These are phyloP conservation scores for Dendrocincla tyrannina DNA, from an alignment of 2,797 vertebrate genomes.

Conservation along the genomic window DNA sequence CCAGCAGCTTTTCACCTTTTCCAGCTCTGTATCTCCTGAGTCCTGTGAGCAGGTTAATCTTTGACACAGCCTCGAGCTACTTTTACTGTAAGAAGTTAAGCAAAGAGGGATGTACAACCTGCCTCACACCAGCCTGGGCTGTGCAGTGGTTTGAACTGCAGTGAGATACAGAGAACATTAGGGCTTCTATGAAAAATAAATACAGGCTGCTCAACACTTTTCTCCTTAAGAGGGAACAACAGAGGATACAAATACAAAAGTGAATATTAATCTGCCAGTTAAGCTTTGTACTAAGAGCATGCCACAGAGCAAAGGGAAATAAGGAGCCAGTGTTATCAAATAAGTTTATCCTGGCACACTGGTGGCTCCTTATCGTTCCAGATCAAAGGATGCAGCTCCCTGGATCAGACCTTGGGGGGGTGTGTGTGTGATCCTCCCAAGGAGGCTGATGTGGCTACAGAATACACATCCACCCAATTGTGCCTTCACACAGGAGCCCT, in stretches of 20 bases:
- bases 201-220: constrained; percentile 18
- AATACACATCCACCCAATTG: background rate
- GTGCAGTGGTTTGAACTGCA: constrained; percentile 14
- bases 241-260: constrained; percentile 33
- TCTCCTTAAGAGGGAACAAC: constrained; percentile 31
- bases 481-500: background rate
- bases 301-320: constrained; percentile 8
- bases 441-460: background rate
- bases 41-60: constrained; percentile 6
- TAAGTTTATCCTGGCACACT: background rate
- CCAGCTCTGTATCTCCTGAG: background rate
- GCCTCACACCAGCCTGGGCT: background rate
- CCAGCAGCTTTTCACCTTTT: background rate
- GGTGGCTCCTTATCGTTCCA: background rate
- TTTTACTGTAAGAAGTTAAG: constrained; percentile 21
- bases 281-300: background rate
- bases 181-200: constrained; percentile 63
- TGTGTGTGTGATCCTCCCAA: background rate
- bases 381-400: background rate
- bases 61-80: constrained; percentile 54
- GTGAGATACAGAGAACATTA: background rate
- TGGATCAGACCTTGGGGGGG: background rate
- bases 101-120: background rate
- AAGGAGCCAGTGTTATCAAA: background rate
- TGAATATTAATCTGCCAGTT: constrained; percentile 51